Base-by-base conservation (phyloP, 2,888 invertebrate species). In the Brenthis daphne region DNA sequence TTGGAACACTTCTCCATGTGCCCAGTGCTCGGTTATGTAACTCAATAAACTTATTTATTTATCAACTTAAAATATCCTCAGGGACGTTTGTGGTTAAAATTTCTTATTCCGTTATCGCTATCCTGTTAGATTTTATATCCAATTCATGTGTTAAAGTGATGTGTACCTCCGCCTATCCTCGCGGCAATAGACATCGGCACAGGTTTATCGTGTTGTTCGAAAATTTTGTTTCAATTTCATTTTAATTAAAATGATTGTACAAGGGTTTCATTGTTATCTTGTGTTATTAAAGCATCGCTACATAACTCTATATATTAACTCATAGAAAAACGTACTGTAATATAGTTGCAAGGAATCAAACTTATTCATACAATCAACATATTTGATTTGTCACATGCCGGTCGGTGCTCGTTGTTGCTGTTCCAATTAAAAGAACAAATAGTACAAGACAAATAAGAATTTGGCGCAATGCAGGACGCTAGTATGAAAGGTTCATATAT, bases 401-500 rank as follows among this genome's bases (percentile, higher is more conserved):
- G 68, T 65, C 65, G 53, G 67, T 64, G 56, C 55, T 68, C 65
- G 57, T 60, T 65, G 54, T 65, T 67, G 73, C 68, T 68, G 68
- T 83, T 84, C 77, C 83, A 85, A 86, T 85, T 85, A 85, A 83
- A 85, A 84, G 82, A 82, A 84, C 85, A 87, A 87, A 86, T 84
- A 84, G 77, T 85, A 85, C 81, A 81, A 85, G 85, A 85, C 82
- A 82, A 81, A 86, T 83, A 81, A 79, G 81, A 85, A 84, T 87
- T 87, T 91, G 90, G 87, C 89, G 91, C 91, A 90, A 88, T 91
- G 91, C 91, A 91, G 90, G 87, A 87, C 83, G 85, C 79, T 81
- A 82, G 82, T 82, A 80, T 86, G 80, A 80, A 83, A 82, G 82
- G 80, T 85, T 80, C 85, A 86, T 84, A 80, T 80, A 83, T 80